Base-by-base conservation (phyloP, 1,140 invertebrate species). In the Danaus melanippus region DNA sequence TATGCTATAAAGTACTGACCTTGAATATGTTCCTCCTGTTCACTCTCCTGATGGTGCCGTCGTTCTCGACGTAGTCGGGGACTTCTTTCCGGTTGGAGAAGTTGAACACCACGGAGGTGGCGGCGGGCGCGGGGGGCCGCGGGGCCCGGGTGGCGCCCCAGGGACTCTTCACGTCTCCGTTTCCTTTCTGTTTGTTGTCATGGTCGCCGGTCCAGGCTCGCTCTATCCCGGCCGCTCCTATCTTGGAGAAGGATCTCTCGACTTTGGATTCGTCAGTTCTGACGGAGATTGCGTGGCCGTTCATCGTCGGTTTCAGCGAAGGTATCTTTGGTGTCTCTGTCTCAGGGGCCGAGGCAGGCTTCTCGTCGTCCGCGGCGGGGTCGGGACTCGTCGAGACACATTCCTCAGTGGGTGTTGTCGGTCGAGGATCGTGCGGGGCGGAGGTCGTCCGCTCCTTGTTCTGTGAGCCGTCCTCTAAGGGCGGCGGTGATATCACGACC, bases 31-130 rank as follows among this genome's bases (percentile, higher is more conserved):
- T 90, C 53, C 91, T 84, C 68, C 90, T 90, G 73, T 88, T 89
- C 72, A 89, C 89, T 63, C 90, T 89, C 53, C 92, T 89, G 53
- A 93, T 90, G 66, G 94, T 88, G 54, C 93, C 94, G 87, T 96
- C 94, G 86, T 96, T 95, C 80, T 95, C 93, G 75, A 96, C 95
- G 84, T 96, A 96, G 89, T 96, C 94, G 47, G 95, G 95, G 62
- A 96, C 93, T 65, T 93, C 92, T 77, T 93, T 94, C 66, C 93
- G 90, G 76, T 91, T 89, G 62, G 92, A 94, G 84, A 96, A 97
- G 86, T 96, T 95, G 82, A 96, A 96, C 47, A 96, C 93, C 84
- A 95, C 92, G 9, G 93, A 92, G 64, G 91, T 94, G 79, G 89
- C 87, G 69, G 74, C 64, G 17, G 77, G 72, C 53, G 67, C 58